phyloP scores from a whole-genome alignment of 2,113 vertebrate species.

The Chinchilla lanigera region DNA sequence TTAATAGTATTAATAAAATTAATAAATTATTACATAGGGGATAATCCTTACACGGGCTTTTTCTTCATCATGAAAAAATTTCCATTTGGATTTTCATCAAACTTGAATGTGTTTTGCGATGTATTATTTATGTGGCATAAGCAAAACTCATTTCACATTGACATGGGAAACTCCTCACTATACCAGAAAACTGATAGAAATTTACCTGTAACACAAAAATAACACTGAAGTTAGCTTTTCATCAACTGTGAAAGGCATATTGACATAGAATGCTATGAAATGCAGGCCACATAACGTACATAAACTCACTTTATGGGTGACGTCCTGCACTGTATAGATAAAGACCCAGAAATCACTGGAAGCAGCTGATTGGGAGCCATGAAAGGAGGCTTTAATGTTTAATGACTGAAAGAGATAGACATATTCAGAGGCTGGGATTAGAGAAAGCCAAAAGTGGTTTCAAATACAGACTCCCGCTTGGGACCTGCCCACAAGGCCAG shows the following conservation, averaged over 20 bases:
- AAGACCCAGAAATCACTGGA: background rate
- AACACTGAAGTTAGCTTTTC: background rate
- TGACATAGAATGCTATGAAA: background rate
- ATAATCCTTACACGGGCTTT: background rate
- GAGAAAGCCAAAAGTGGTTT: background rate
- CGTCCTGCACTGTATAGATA: background rate
- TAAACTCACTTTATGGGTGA: background rate
- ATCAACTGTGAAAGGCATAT: background rate
- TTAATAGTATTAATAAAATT: background rate
- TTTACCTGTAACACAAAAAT: background rate
- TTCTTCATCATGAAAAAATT: background rate
- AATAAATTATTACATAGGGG: background rate
- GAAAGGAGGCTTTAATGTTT: background rate
- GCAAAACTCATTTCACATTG: background rate
- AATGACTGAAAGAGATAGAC: no score
- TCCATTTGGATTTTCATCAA: background rate
- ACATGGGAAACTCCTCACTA: background rate
- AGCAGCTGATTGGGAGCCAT: background rate
- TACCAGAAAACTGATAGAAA: background rate
- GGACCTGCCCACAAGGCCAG: background rate
- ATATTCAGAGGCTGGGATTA: background rate
- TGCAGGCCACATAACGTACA: background rate
- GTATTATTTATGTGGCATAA: background rate
- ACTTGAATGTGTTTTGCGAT: background rate
- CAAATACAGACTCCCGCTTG: background rate